Conservation (phyloP, 92 coral and sea anemone genomes). For the Bergia puertoricense region DNA sequence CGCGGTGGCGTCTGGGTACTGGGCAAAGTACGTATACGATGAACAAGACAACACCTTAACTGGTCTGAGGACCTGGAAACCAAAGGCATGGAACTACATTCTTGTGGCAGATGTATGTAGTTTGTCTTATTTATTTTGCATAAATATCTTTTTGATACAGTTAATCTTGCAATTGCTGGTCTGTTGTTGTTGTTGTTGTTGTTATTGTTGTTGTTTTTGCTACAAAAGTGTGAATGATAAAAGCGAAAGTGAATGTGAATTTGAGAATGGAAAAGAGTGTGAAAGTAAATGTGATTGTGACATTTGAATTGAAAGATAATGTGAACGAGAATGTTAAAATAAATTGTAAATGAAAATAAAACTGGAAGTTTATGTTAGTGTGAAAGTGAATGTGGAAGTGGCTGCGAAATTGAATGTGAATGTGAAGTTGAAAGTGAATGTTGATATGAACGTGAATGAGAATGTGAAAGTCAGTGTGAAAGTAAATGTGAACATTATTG, state of each 20-base stretch:
- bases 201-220: neutral
- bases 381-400: too few species aligned
- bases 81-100: slow-evolving; percentile 34
- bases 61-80: neutral
- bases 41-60: neutral
- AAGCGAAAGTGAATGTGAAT: neutral
- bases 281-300: too few species aligned
- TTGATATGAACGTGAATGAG: too few species aligned
- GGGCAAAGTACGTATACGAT: slow-evolving; percentile 33
- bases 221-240: neutral
- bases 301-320: too few species aligned
- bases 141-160: neutral
- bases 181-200: neutral
- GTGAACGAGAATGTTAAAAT: too few species aligned
- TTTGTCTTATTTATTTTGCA: neutral
- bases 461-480: too few species aligned
- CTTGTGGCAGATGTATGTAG: slow-evolving; percentile 31
- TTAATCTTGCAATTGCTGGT: neutral
- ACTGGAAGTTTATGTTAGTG: too few species aligned
- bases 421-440: too few species aligned
- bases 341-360: too few species aligned
- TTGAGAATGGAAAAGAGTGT: too few species aligned
- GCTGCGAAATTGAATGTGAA: too few species aligned
- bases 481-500: too few species aligned
- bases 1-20: slow-evolving; percentile 36